Conservation (phyloP, 2,113 vertebrate species). For the Chaenogobius annularis region DNA sequence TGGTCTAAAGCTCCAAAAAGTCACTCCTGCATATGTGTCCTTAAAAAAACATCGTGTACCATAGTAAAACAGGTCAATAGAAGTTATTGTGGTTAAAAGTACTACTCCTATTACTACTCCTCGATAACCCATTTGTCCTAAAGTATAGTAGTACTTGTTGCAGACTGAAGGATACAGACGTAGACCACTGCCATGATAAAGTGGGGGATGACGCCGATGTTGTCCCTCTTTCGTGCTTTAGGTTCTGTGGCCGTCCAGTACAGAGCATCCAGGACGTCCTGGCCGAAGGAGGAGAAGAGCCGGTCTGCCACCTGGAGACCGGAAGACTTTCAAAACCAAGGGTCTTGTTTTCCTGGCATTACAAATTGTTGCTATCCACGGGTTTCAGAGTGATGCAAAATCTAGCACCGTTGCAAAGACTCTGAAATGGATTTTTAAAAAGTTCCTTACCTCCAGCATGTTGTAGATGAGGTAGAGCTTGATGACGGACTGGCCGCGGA, state of each 20-base stretch:
- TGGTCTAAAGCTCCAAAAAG: no score
- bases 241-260: conserved; percentile 99
- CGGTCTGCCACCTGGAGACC: conserved; percentile 90
- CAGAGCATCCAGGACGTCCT: conserved; percentile 96
- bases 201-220: conserved; percentile 94
- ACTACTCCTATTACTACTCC: neutral
- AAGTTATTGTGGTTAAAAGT: no score
- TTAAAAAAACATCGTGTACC: no score
- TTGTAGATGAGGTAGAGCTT: conserved; percentile 99
- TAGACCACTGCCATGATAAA: conserved; percentile 96
- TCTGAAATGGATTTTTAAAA: no score
- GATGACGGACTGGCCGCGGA: conserved; percentile 97
- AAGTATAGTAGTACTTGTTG: neutral
- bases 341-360: no score
- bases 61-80: no score
- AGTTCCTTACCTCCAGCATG: conserved; percentile 91
- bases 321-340: neutral
- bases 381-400: no score
- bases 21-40: no score
- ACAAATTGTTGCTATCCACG: no score
- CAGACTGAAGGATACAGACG: conserved; percentile 93
- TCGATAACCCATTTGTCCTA: no score
- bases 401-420: no score
- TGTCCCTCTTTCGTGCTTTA: conserved; percentile 92
- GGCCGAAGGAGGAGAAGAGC: conserved; percentile 96